Conservation (phyloP, 1,140 invertebrate genomes). For the Conus betulinus region DNA sequence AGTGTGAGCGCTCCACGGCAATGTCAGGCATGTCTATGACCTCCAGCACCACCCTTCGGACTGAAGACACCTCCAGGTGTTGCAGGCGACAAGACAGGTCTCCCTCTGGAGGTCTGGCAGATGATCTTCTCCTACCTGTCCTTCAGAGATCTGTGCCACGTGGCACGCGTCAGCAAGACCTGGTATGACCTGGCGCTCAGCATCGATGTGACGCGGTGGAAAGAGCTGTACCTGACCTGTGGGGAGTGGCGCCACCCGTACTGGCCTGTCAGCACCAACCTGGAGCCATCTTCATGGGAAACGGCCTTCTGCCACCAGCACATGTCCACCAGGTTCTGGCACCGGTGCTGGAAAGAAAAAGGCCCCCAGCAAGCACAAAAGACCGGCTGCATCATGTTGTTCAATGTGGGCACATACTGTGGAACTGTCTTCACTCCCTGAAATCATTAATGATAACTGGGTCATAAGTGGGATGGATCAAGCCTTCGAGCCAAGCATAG, state of each 20-base stretch:
- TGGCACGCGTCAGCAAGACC: slow-evolving; percentile 64
- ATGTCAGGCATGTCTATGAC: slow-evolving; percentile 19
- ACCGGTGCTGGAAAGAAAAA: no score
- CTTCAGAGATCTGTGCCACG: slow-evolving; percentile 61
- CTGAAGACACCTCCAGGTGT: slow-evolving; percentile 42
- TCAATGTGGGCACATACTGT: slow-evolving; percentile 11
- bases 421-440: no score
- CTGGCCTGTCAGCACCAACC: slow-evolving; percentile 64
- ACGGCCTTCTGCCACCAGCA: slow-evolving; percentile 63
- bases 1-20: background rate
- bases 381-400: slow-evolving; percentile 49
- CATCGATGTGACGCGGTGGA: slow-evolving; percentile 63
- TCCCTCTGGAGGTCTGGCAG: slow-evolving; percentile 69
- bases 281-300: slow-evolving; percentile 67
- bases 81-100: slow-evolving; percentile 64
- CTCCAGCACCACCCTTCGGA: slow-evolving; percentile 9
- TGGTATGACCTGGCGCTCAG: slow-evolving; percentile 65
- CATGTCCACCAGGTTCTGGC: slow-evolving; percentile 60
- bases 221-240: slow-evolving; percentile 62
- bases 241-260: slow-evolving; percentile 67
- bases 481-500: no score
- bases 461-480: no score
- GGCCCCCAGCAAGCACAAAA: slow-evolving; percentile 44
- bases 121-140: slow-evolving; percentile 66
- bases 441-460: no score